Conservation (phyloP, 2,113 vertebrate species). For the Opisthocomus hoazin region DNA sequence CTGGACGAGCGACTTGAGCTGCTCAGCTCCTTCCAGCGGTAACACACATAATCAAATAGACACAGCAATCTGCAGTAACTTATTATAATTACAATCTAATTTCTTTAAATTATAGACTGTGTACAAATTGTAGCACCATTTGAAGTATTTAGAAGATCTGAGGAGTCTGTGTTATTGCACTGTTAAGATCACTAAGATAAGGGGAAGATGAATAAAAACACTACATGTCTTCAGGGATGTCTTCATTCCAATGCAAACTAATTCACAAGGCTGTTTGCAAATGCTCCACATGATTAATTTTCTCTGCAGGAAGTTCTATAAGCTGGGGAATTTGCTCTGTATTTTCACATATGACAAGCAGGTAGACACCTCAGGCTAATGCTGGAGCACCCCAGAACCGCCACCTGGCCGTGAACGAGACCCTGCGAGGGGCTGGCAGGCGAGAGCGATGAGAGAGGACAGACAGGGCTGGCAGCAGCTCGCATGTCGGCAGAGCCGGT, state of each 20-base stretch:
- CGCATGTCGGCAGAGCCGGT: accelerated
- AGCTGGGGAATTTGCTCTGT: neutral
- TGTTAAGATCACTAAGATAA: constrained; percentile 24
- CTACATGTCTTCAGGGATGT: constrained; percentile 20
- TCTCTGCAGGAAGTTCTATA: neutral
- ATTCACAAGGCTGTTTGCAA: neutral
- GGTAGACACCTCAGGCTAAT: neutral
- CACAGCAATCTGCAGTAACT: neutral
- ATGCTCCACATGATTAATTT: neutral
- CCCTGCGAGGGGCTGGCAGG: neutral
- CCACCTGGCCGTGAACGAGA: accelerated
- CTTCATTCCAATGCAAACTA: neutral
- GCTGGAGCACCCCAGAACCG: neutral
- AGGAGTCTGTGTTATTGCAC: neutral
- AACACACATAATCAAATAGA: neutral
- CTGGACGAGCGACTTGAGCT: neutral
- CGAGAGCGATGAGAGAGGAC: accelerated
- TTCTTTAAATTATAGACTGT: neutral
- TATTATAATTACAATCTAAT: neutral
- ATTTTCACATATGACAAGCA: accelerated
- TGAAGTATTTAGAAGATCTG: constrained; percentile 29
- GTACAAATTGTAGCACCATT: constrained; percentile 1
- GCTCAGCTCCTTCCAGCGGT: neutral
- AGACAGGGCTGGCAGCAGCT: neutral
- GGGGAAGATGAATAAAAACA: neutral